Percentiles rank a stretch among this genome's conserved stretches.
These are phyloP conservation scores for Phocides pigmalion DNA, from an alignment of 1,140 invertebrate genomes.

Conservation along the genomic window DNA sequence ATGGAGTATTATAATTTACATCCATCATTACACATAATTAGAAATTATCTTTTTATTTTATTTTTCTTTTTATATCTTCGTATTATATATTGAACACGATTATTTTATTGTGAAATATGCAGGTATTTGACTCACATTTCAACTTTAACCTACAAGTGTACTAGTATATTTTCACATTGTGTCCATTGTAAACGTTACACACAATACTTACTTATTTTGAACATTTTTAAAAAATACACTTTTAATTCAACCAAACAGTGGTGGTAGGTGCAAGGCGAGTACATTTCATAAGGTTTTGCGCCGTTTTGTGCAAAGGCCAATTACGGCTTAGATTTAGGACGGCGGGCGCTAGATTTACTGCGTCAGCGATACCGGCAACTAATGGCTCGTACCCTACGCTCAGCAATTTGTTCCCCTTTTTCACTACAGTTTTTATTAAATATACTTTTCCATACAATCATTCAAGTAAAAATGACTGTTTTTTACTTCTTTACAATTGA, in stretches of 20 bases:
- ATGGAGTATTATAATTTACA: no score
- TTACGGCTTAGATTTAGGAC: slow-evolving; percentile 60
- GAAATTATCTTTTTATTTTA: no score
- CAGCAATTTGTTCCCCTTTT: slow-evolving; percentile 35
- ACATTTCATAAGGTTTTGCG: slow-evolving; percentile 45
- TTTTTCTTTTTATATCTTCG: no score
- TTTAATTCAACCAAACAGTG: slow-evolving; percentile 4
- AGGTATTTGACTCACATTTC: no score
- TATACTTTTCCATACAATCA: background rate
- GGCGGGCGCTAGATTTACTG: slow-evolving; percentile 50
- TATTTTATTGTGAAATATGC: no score
- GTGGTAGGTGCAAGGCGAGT: slow-evolving; percentile 25
- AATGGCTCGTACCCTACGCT: slow-evolving; percentile 50
- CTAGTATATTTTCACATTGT: no score
- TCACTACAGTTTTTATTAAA: slow-evolving; percentile 13
- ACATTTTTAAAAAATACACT: no score
- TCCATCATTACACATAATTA: no score
- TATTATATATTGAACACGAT: no score
- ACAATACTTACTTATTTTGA: no score
- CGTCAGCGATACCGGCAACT: slow-evolving; percentile 51
- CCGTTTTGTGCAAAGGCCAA: slow-evolving; percentile 52
- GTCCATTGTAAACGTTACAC: no score
- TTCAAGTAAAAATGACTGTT: background rate
- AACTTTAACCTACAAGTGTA: no score
- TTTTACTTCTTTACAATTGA: background rate